Evolutionary conservation across 2,113 vertebrate genomes (phyloP).

Genomic region (Oreochromis niloticus): DNA sequence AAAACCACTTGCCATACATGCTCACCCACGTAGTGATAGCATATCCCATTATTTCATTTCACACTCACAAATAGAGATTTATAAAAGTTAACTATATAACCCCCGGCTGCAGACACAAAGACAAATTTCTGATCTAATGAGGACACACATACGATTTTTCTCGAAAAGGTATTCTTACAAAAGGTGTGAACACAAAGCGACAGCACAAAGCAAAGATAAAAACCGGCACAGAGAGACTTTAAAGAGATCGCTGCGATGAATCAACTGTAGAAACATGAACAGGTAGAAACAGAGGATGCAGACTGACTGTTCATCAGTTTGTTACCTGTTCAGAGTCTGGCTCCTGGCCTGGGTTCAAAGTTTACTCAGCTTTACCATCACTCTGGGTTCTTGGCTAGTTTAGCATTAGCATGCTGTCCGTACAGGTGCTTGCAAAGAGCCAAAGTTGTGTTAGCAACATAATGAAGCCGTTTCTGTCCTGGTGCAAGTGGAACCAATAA

Average conservation of each 20-base stretch:
- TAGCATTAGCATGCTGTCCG: neutral
- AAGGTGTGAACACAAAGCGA: neutral
- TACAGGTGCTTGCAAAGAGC: neutral
- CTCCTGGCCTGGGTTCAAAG: neutral
- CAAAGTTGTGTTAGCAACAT: neutral
- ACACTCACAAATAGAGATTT: neutral
- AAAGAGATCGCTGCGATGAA: neutral
- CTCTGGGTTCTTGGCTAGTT: neutral
- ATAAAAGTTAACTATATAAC: neutral
- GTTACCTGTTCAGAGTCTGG: neutral
- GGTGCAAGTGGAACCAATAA: neutral
- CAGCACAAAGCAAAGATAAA: neutral
- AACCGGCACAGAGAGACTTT: neutral
- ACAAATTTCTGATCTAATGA: neutral
- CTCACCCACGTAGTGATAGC: neutral
- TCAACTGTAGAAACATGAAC: neutral
- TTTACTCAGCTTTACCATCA: neutral
- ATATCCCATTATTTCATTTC: neutral
- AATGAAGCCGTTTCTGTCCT: neutral
- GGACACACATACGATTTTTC: neutral
- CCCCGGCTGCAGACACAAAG: neutral
- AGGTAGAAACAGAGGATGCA: rapidly evolving
- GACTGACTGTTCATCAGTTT: rapidly evolving
- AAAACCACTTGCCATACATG: neutral
- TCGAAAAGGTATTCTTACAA: neutral